Conservation (phyloP, 2,113 vertebrate species). For the Heloderma charlesbogerti region DNA sequence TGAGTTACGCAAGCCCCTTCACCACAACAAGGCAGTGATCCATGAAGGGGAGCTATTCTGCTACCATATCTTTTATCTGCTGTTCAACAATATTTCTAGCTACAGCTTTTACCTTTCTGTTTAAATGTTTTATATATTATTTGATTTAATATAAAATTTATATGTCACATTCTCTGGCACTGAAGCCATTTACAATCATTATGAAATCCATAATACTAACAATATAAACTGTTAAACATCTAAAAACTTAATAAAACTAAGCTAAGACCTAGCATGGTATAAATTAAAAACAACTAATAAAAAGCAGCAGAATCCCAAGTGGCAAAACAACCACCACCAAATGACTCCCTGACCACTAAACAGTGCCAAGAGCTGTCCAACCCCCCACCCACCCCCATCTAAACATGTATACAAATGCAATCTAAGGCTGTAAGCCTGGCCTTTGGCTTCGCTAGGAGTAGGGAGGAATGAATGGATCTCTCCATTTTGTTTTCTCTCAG, state of each 20-base stretch:
- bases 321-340: no score
- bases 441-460: no score
- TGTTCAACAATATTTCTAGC: background rate
- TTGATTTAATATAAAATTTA: background rate
- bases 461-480: no score
- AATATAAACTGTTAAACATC: background rate
- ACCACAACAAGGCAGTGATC: no score
- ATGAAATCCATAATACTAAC: background rate
- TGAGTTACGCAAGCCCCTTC: no score
- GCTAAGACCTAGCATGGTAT: background rate
- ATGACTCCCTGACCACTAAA: background rate
- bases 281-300: background rate
- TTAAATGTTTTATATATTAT: background rate
- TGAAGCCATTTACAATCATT: background rate
- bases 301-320: background rate
- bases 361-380: background rate
- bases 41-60: no score
- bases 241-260: background rate
- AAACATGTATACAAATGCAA: background rate
- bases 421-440: background rate
- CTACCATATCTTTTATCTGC: slow-evolving; percentile 17
- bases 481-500: no score
- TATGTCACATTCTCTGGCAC: background rate
- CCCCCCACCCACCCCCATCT: background rate
- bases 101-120: background rate